These are phyloP conservation scores for Oryctes rhinoceros DNA, from an alignment of 1,140 invertebrate genomes.

Conservation along the genomic window DNA sequence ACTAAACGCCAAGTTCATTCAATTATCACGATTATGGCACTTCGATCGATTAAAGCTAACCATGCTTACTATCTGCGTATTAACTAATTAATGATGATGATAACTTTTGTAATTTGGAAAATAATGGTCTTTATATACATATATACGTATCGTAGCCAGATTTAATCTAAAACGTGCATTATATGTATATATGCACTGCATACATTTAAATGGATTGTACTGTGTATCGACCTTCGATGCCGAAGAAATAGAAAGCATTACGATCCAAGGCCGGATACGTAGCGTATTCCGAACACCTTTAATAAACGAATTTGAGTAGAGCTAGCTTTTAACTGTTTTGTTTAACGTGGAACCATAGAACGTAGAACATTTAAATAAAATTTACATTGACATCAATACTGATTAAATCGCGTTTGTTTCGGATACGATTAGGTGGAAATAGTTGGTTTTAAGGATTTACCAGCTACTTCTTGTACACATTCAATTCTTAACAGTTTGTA, in stretches of 20 bases:
- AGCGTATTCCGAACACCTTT: not conserved
- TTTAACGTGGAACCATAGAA: not conserved
- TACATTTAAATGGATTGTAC: slow-evolving; percentile 1
- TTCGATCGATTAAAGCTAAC: too few relatives aligned
- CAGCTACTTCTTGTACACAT: too few relatives aligned
- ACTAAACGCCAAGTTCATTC: too few relatives aligned
- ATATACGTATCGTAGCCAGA: not conserved
- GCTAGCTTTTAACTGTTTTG: slow-evolving; percentile 26
- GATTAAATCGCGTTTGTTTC: too few relatives aligned
- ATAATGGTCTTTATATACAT: not conserved
- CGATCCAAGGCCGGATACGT: slow-evolving; percentile 11
- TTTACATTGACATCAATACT: too few relatives aligned
- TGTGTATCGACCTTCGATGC: slow-evolving; percentile 17
- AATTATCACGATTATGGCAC: too few relatives aligned
- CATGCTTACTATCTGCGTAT: too few relatives aligned
- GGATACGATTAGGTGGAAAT: too few relatives aligned
- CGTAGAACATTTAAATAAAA: not conserved
- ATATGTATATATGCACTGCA: not conserved
- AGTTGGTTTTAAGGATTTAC: too few relatives aligned
- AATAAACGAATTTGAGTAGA: slow-evolving; percentile 15
- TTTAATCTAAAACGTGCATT: not conserved
- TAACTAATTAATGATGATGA: too few relatives aligned
- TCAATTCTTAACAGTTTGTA: too few relatives aligned
- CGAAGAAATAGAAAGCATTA: slow-evolving; percentile 37
- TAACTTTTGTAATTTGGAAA: not conserved